phyloP scores from a whole-genome alignment of 2,797 vertebrate genomes.

The Alectoris magna region DNA sequence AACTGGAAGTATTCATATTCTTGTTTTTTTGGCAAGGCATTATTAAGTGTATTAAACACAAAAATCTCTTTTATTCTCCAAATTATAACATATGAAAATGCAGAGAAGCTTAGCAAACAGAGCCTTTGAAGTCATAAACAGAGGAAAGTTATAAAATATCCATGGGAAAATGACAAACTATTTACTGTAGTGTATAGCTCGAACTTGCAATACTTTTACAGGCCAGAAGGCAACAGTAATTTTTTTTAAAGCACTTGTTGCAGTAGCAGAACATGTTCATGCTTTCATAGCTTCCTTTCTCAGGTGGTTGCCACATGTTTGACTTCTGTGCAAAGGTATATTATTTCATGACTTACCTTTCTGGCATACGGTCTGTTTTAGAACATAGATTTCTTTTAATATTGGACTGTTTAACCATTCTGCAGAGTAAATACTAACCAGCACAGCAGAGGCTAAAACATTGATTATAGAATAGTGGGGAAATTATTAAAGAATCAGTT shows the following conservation, averaged over 20 bases:
- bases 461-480: neutral
- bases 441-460: neutral
- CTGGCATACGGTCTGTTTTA: constrained; percentile 37
- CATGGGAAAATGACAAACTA: constrained; percentile 68
- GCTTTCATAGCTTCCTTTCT: constrained; percentile 64
- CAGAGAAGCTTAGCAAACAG: neutral
- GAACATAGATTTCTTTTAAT: constrained; percentile 43
- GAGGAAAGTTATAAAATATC: constrained; percentile 69
- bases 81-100: constrained; percentile 58
- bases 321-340: constrained; percentile 65
- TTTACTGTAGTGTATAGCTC: constrained; percentile 63
- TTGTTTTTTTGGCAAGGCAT: neutral
- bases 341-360: constrained; percentile 68
- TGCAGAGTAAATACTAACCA: constrained; percentile 53
- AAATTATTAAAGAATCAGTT: neutral
- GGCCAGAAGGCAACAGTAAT: constrained; percentile 72
- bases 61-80: constrained; percentile 55
- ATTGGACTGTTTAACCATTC: constrained; percentile 2
- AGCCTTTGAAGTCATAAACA: constrained; percentile 70
- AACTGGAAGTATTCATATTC: neutral
- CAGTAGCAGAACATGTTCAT: constrained; percentile 64
- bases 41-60: constrained; percentile 26
- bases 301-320: constrained; percentile 82
- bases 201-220: constrained; percentile 72
- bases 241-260: constrained; percentile 74